Evolutionary conservation across 2,113 vertebrate species (phyloP).

Genomic region (Protomyctophum bolini): DNA sequence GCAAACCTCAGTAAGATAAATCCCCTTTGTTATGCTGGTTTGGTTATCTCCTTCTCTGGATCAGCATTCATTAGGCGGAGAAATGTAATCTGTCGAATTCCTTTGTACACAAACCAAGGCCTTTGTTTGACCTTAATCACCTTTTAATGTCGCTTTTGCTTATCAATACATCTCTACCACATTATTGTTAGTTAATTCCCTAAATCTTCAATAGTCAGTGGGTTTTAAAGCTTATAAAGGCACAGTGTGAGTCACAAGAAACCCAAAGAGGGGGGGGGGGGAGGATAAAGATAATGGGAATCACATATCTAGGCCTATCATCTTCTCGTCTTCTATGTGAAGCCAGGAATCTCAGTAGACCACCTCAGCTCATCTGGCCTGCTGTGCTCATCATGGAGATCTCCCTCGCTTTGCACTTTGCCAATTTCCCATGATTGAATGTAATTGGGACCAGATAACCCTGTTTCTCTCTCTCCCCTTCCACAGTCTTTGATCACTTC

Average conservation of each 20-base stretch:
- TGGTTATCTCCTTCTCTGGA: constrained; percentile 64
- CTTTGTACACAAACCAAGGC: constrained; percentile 49
- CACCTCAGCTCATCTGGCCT: constrained; percentile 69
- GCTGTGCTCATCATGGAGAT: constrained; percentile 61
- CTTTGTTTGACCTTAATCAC: constrained; percentile 57
- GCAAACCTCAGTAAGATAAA: constrained; percentile 50
- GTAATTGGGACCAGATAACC: constrained; percentile 77
- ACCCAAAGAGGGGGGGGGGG: neutral
- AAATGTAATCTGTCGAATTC: constrained; percentile 48
- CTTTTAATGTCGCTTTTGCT: constrained; percentile 46
- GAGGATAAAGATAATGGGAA: neutral
- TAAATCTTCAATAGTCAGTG: constrained; percentile 7
- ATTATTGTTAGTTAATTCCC: constrained; percentile 36
- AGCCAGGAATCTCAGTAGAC: constrained; percentile 56
- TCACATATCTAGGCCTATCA: neutral
- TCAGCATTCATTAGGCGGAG: constrained; percentile 67
- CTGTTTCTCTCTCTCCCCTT: constrained; percentile 21
- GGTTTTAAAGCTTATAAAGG: neutral
- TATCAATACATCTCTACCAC: constrained; percentile 42
- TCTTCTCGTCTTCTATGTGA: constrained; percentile 40
- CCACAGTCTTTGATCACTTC: constrained; percentile 69
- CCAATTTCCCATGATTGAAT: constrained; percentile 74
- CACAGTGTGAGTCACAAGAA: neutral
- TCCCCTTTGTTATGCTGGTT: constrained; percentile 65
- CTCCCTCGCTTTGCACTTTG: constrained; percentile 66